Evolutionary conservation across 2,797 vertebrate species (phyloP), one percentile per base, ranked within the genome.

Genomic region (Platalea minor): DNA sequence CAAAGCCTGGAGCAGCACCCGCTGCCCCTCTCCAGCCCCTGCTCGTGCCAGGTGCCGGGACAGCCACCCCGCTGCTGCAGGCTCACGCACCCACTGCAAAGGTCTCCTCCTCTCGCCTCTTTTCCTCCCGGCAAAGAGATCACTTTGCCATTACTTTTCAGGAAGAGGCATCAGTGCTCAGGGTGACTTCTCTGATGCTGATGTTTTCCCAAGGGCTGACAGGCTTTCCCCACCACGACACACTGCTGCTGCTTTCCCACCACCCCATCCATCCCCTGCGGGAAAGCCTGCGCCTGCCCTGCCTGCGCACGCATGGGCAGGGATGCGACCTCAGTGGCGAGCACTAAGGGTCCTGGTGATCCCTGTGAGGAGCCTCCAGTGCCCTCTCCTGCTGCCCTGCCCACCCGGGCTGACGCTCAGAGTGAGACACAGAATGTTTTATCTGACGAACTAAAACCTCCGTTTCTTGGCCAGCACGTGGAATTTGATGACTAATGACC

Each of bases 271-370:
- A 5, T 13, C 21, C 56, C n/a, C 46, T 2, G 0, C 6, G 17
- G 67, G 26, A 45, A 18, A 73, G 23, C 50, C 7, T 10, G 60
- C 29, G 35, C 48, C 84, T 35, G 41, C 18, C 59, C 41, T 24
- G 26, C 23, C 35, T 48, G 18, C 11, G 13, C 46, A 14, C 41
- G 7, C 16, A 6, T 3, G 0, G 63, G 4, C 31, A 37, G 46
- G 31, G 61, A n/a, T 1, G 3, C 39, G 24, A 0, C 31, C 57
- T 20, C 61, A 0, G 1, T 0, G 43, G 60, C 0, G n/a, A 69
- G 25, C 8, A 1, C 70, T 17, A 25, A 17, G 51, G 48, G 14
- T 17, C 28, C 74, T 10, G 75, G 63, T 1, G 17, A 13, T 11
- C 50, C 57, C 25, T 8, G n/a, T 4, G 33, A 13, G 28, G 37